Evolutionary conservation across 1,140 invertebrate genomes (phyloP).

Genomic region (Drosophila micromelanica): DNA sequence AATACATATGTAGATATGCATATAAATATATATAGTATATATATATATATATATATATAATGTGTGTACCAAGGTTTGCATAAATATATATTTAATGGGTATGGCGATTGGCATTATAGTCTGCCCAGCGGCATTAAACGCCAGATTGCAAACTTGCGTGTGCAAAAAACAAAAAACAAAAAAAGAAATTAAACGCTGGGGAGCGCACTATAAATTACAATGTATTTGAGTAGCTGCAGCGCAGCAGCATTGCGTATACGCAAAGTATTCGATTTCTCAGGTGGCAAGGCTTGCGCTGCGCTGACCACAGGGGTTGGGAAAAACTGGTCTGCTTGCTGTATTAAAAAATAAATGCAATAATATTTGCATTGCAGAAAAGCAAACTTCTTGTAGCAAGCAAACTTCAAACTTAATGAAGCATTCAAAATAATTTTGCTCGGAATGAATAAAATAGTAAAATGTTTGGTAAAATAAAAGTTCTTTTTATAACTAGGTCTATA

Average conservation of each 20-base stretch:
- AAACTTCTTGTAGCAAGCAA: slow-evolving; percentile 1
- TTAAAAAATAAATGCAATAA: slow-evolving; percentile 16
- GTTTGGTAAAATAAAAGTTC: no score
- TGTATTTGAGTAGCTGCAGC: slow-evolving; percentile 54
- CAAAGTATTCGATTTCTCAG: slow-evolving; percentile 21
- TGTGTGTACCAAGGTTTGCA: background rate
- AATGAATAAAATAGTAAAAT: no score
- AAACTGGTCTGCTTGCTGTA: slow-evolving; percentile 1
- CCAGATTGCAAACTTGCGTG: slow-evolving; percentile 19
- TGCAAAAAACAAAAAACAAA: slow-evolving; percentile 56
- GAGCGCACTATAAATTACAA: background rate
- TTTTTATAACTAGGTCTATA: no score
- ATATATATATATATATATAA: no score
- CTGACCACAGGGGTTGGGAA: background rate
- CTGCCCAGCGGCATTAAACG: slow-evolving; percentile 10
- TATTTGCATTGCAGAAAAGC: slow-evolving; percentile 32
- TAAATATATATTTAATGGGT: slow-evolving; percentile 12
- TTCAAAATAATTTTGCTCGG: background rate
- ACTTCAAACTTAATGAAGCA: background rate
- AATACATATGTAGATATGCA: background rate
- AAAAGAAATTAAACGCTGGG: background rate
- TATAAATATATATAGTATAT: background rate
- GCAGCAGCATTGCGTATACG: slow-evolving; percentile 39
- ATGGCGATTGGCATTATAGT: slow-evolving; percentile 27
- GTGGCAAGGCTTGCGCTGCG: slow-evolving; percentile 1